phyloP scores from a whole-genome alignment of 37 sponge, comb jelly and placozoan species.

The Bolinopsis microptera region DNA sequence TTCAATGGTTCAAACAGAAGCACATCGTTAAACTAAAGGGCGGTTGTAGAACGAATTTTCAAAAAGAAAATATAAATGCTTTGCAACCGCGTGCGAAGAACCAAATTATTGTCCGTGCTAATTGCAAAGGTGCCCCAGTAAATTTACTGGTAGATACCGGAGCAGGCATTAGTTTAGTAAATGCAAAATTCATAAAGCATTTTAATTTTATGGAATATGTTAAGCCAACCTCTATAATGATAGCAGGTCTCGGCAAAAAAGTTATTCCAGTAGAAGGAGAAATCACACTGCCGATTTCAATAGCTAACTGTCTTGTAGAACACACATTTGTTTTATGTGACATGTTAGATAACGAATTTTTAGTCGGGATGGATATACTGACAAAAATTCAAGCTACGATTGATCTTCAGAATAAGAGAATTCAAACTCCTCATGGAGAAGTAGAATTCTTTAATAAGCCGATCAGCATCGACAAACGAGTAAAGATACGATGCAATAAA shows the following conservation, averaged over 20 bases:
- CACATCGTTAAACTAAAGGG: neutral
- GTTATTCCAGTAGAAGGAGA: constrained; percentile 3
- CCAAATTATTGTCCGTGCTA: neutral
- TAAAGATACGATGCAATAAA: neutral
- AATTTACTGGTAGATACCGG: neutral
- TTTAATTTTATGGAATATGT: neutral
- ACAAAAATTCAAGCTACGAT: constrained; percentile 1
- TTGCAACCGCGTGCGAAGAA: neutral
- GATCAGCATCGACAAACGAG: neutral
- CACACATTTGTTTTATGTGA: constrained; percentile 19
- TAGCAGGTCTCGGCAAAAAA: neutral
- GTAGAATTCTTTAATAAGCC: neutral
- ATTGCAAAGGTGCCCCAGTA: neutral
- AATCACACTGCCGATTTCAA: neutral
- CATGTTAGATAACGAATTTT: constrained; percentile 24
- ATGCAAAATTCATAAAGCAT: neutral
- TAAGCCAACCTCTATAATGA: neutral
- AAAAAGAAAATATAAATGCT: neutral
- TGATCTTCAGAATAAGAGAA: neutral
- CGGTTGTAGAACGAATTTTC: neutral
- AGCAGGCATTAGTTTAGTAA: constrained; percentile 15
- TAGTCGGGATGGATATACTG: constrained; percentile 7
- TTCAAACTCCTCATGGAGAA: neutral
- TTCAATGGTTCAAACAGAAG: neutral
- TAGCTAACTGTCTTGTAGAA: neutral